Evolutionary conservation across 2,888 invertebrate genomes (phyloP).

Genomic region (Gandaritis pyraliata): DNA sequence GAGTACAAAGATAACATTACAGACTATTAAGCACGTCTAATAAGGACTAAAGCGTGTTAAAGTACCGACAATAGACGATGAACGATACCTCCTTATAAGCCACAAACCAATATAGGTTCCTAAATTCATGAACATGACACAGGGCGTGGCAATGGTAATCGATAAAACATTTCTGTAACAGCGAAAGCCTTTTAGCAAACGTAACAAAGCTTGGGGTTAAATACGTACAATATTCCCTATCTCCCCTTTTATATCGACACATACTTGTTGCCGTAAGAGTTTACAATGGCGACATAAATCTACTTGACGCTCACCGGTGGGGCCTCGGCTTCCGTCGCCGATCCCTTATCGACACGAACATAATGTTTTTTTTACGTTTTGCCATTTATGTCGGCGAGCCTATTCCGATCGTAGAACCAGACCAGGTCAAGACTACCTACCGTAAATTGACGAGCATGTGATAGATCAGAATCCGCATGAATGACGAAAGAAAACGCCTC

Average conservation of each 20-base stretch:
- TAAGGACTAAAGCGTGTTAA: too few species aligned
- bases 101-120: conserved; percentile 33
- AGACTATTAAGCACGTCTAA: too few species aligned
- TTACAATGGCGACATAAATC: conserved; percentile 44
- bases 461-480: too few species aligned
- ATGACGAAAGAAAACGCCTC: too few species aligned
- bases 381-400: conserved; percentile 16
- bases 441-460: too few species aligned
- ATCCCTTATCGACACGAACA: conserved; percentile 39
- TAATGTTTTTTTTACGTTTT: conserved; percentile 33
- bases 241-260: conserved; percentile 37
- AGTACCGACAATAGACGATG: conserved; percentile 32
- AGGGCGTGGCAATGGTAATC: conserved; percentile 40
- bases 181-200: conserved; percentile 44
- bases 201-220: conserved; percentile 36
- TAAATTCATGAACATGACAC: conserved; percentile 39
- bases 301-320: conserved; percentile 39
- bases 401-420: too few species aligned
- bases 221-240: conserved; percentile 31
- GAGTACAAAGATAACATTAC: too few species aligned
- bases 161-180: conserved; percentile 40
- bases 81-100: conserved; percentile 40
- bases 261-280: conserved; percentile 38
- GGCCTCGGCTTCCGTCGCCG: conserved; percentile 30
- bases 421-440: too few species aligned